phyloP scores from a whole-genome alignment of 2,888 invertebrate genomes.

The Dasysyrphus tricinctus region DNA sequence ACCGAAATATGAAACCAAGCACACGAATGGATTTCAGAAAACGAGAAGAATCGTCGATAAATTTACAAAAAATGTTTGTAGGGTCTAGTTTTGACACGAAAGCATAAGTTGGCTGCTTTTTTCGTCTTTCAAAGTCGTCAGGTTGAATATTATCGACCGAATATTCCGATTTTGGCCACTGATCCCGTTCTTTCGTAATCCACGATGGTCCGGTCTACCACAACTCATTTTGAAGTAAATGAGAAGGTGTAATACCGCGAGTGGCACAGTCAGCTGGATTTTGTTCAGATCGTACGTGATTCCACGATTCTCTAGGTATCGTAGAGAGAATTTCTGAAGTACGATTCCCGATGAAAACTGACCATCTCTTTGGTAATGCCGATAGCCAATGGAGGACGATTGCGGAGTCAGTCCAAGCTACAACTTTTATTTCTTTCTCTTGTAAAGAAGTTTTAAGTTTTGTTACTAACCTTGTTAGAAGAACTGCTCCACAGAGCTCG shows the following conservation, averaged over 20 bases:
- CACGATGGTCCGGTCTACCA: conserved; percentile 21
- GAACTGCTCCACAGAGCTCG: no score
- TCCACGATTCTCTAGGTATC: conserved; percentile 24
- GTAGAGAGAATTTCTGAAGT: conserved; percentile 56
- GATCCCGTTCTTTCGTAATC: neutral
- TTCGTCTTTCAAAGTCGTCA: no score
- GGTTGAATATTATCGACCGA: no score
- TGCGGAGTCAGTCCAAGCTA: conserved; percentile 16
- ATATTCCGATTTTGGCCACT: neutral
- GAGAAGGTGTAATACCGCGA: conserved; percentile 25
- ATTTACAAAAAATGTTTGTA: conserved; percentile 14
- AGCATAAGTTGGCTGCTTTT: no score
- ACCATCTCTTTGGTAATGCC: conserved; percentile 14
- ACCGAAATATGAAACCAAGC: conserved; percentile 11
- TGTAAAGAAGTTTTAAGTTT: conserved; percentile 29
- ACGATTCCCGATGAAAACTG: conserved; percentile 31
- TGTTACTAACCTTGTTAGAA: neutral
- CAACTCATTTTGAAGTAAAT: conserved; percentile 18
- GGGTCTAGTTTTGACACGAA: no score
- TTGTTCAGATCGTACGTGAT: neutral
- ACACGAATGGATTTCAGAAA: conserved; percentile 18
- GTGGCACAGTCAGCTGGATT: conserved; percentile 49
- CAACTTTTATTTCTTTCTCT: conserved; percentile 27
- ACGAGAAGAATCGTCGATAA: conserved; percentile 1
- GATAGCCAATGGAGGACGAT: conserved; percentile 27